phyloP scores from a whole-genome alignment of 2,888 invertebrate genomes.

The Tromatobia lineatoria region DNA sequence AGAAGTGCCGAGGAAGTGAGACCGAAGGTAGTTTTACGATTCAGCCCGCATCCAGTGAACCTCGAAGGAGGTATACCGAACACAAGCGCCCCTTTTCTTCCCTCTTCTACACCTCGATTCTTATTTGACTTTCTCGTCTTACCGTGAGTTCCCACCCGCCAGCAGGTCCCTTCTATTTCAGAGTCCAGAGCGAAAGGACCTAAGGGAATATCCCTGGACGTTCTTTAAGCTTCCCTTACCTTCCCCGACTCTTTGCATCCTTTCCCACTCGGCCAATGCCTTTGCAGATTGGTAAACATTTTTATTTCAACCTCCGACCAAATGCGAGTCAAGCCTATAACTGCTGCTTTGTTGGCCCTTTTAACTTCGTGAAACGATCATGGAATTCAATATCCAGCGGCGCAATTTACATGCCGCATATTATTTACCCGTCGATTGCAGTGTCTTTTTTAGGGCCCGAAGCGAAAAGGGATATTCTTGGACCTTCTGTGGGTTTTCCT shows the following conservation, averaged over 20 bases:
- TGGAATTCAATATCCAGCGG: too few relatives aligned
- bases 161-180: conserved; percentile 49
- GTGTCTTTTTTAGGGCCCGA: too few relatives aligned
- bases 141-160: conserved; percentile 25
- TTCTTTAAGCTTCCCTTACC: conserved; percentile 41
- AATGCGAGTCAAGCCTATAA: background rate
- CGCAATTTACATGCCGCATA: too few relatives aligned
- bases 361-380: too few relatives aligned
- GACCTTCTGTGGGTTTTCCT: too few relatives aligned
- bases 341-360: too few relatives aligned
- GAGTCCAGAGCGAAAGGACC: conserved; percentile 44
- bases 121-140: conserved; percentile 70
- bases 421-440: too few relatives aligned
- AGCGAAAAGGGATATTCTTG: too few relatives aligned
- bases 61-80: conserved; percentile 5
- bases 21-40: conserved; percentile 79
- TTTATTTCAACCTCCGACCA: background rate
- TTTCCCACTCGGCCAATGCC: background rate
- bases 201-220: conserved; percentile 43
- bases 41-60: conserved; percentile 78
- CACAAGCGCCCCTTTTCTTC: conserved; percentile 29
- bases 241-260: conserved; percentile 3
- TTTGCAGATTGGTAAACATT: background rate
- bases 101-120: conserved; percentile 46
- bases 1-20: conserved; percentile 69